These are phyloP conservation scores for Phylloscopus collybita DNA, from an alignment of 2,797 vertebrate species.

Conservation along the genomic window DNA sequence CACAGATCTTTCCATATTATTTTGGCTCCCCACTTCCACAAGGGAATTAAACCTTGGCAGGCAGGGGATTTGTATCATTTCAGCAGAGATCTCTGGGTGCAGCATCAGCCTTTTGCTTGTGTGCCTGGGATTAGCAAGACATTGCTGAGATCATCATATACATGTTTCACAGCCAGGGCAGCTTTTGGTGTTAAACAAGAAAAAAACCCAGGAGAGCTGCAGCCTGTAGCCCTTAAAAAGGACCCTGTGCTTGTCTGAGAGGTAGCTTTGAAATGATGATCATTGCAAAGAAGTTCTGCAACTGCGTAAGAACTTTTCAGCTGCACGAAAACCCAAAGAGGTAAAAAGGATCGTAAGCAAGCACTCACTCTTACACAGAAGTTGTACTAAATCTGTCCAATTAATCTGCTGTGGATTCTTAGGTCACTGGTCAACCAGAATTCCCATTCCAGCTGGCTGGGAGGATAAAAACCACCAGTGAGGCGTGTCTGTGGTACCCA, in stretches of 20 bases:
- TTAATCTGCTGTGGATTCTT: not conserved
- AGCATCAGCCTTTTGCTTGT: constrained; percentile 71
- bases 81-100: constrained; percentile 58
- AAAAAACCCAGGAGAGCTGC: not conserved
- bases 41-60: not conserved
- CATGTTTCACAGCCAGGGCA: not conserved
- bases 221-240: not conserved
- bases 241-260: not conserved
- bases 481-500: not conserved
- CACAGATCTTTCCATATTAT: constrained; percentile 15
- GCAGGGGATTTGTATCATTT: constrained; percentile 48
- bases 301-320: not conserved
- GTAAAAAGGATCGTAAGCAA: not conserved
- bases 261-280: not conserved
- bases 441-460: not conserved
- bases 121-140: constrained; percentile 65
- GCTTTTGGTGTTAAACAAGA: not conserved
- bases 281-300: not conserved
- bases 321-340: not conserved
- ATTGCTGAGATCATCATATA: constrained; percentile 70
- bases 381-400: not conserved
- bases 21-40: constrained; percentile 24
- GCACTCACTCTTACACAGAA: not conserved
- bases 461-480: not conserved
- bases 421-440: not conserved